Percentiles rank a stretch among this genome's conserved stretches.
These are phyloP conservation scores for Andrena bucephala DNA, from an alignment of 2,888 invertebrate genomes.

Conservation along the genomic window DNA sequence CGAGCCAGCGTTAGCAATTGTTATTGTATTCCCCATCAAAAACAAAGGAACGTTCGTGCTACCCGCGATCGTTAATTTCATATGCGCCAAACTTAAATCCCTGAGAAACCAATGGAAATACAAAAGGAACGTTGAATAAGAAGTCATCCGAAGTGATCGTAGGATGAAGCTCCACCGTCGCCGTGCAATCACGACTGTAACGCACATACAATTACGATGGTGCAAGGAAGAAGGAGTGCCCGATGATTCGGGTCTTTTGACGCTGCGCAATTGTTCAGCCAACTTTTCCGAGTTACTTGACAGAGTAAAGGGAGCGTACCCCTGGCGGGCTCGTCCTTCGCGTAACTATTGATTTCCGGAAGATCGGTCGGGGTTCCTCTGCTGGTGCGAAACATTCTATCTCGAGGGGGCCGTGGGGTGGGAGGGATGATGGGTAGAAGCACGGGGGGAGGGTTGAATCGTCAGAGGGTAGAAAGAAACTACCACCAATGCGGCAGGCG, in stretches of 20 bases:
- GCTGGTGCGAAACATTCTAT: constrained; percentile 73
- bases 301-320: constrained; percentile 44
- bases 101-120: no score
- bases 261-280: constrained; percentile 53
- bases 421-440: constrained; percentile 26
- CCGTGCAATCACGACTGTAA: not conserved
- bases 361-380: constrained; percentile 63
- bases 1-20: no score
- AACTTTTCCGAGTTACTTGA: constrained; percentile 52
- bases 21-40: no score
- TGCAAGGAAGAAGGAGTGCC: not conserved
- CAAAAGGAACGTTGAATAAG: no score
- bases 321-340: constrained; percentile 66
- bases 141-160: not conserved
- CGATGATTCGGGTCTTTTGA: constrained; percentile 41
- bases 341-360: constrained; percentile 77
- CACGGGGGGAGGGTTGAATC: not conserved
- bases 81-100: no score
- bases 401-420: constrained; percentile 41
- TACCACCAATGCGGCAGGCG: constrained; percentile 41
- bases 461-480: constrained; percentile 65
- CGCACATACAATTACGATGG: constrained; percentile 12
- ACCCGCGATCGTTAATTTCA: no score
- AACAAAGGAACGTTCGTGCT: no score
- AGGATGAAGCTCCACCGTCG: not conserved